These are phyloP conservation scores for Sinocyclocheilus maitianheensis DNA, from an alignment of 2,113 vertebrate genomes.

Conservation along the genomic window DNA sequence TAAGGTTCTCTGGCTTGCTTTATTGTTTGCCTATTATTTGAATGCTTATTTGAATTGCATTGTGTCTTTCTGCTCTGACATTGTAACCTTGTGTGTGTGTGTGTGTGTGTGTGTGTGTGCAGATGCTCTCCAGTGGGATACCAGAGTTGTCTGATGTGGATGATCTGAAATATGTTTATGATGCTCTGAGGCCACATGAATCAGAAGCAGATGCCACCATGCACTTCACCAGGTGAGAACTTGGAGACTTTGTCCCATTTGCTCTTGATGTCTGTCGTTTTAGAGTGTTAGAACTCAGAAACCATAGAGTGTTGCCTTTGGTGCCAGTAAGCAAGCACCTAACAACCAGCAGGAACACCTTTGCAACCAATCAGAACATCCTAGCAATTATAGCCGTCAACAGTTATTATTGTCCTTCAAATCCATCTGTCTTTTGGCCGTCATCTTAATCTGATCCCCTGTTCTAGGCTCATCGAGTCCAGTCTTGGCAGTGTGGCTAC, in stretches of 20 bases:
- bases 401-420: neutral
- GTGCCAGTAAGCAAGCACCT: neutral
- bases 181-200: slow-evolving; percentile 92
- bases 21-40: neutral
- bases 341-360: neutral
- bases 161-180: slow-evolving; percentile 94
- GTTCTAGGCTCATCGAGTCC: slow-evolving; percentile 89
- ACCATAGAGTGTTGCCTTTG: neutral
- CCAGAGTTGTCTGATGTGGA: slow-evolving; percentile 92
- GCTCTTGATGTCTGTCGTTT: neutral
- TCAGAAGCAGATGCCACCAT: slow-evolving; percentile 93
- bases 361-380: neutral
- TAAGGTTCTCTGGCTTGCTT: neutral
- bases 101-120: slow-evolving; percentile 34
- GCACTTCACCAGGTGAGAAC: slow-evolving; percentile 90
- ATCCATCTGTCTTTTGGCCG: neutral
- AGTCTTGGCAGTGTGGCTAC: slow-evolving; percentile 98
- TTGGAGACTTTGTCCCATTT: neutral
- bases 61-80: neutral
- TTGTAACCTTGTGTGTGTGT: slow-evolving; percentile 10
- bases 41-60: neutral
- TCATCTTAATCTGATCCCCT: slow-evolving; percentile 4
- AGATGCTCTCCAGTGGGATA: slow-evolving; percentile 98
- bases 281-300: neutral
- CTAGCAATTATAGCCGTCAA: neutral